Base-by-base conservation (phyloP, 2,113 vertebrate genomes). In the Pipra filicauda region DNA sequence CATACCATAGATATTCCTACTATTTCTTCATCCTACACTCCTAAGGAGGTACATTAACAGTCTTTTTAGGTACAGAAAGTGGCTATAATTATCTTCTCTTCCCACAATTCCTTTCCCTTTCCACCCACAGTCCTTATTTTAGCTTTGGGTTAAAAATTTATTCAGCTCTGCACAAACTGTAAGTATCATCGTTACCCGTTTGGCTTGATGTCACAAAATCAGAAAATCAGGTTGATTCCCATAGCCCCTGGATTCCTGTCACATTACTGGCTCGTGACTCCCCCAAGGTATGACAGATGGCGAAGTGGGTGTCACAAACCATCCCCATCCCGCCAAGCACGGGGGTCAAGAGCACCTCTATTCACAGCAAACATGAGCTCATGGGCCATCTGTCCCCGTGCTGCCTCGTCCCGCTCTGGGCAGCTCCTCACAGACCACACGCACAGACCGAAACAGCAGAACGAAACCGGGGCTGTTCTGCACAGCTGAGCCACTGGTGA, bases 391-490 rank as follows among this genome's bases (percentile, higher is more conserved):
- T 10, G 22, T 33, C 23, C 57, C 72, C 1, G 0, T 5, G 9
- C 52, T 23, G 55, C 81, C 11, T 7, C 0, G 0, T 2, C 39
- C 61, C 39, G 33, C 15, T 43, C n/a, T 3, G 12, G 46, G 70
- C 65, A 90, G 59, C 69, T 22, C 15, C 6, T 22, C 3, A 0
- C 8, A 37, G 24, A 21, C 5, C 31, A 4, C 26, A 4, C 0
- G 4, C 52, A 30, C 59, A 81, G 35, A 31, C 46, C 2, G 0
- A 8, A 57, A 1, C 17, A 59, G 75, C 48, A 65, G 44, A 51
- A 15, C 0, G 0, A 23, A 30, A 26, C 12, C 81, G 39, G 0
- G 8, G 24, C 61, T 44, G 44, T 1, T 24, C 51, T 58, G 55
- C 44, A n/a, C 49, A 49, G 41, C 31, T 11, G 2, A 66, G 6